Evolutionary conservation across 92 coral and sea anemone species (phyloP), one percentile per base, ranked within the genome.

Genomic region (Heliopora coerulea): DNA sequence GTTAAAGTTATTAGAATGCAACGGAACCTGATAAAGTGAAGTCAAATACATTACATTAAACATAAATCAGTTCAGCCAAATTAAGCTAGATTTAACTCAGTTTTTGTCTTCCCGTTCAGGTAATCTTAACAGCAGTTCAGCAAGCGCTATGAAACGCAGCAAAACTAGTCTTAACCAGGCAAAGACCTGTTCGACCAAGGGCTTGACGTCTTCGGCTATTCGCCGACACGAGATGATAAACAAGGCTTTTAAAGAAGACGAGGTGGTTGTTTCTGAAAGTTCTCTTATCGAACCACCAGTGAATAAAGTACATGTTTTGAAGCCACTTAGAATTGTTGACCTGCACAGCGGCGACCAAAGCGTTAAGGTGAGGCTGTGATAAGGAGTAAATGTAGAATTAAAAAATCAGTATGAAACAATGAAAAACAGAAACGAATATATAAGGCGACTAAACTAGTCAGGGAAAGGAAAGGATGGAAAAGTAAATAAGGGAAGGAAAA

Each of bases 221-320:
- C 70, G 37, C 70, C 3, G 54, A 37, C 70, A 63, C 1, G 15
- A 63, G 48, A 61, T 61, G 67, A 15, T 61, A 61, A 63, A 63
- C 52, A 32, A 37, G 3, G 50, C 70, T 30, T 34, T 19, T 32
- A 28, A 23, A 12, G 70, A 63, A 1, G 29, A 63, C 41, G 70
- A 35, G 12, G 54, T 18, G 9, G 33, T 15, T 5, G 2, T 58
- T 1, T 27, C 24, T 32, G 28, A 14, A 21, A 37, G 70, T 19
- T 29, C 70, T n/a, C 13, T 63, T 19, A 8, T 15, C 15, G 17
- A 46, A 46, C 52, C 12, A 8, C 2, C 7, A 46, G 30, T 11
- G 8, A 30, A 63, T 24, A 63, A 37, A 3, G 11, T 13, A 0
- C 32, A 21, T n/a, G 42, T 31, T 12, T 6, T 41, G 42, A 31